Conservation (phyloP, 2,888 invertebrate species). For the Acleris cristana region DNA sequence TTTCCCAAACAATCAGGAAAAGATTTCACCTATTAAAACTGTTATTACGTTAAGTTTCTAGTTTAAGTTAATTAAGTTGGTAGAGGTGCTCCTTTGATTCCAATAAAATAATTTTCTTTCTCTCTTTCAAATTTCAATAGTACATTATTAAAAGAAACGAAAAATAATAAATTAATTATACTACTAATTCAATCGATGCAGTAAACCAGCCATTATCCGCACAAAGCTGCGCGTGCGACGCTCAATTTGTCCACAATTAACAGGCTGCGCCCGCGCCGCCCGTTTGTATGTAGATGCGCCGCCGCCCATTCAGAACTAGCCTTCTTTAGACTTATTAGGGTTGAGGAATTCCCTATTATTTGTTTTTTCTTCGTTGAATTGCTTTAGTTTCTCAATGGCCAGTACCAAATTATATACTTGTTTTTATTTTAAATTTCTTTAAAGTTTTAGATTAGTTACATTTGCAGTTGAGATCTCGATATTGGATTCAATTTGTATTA, state of each 20-base stretch:
- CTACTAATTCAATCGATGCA: neutral
- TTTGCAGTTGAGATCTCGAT: no score
- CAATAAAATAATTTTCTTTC: no score
- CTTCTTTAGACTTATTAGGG: slow-evolving; percentile 32
- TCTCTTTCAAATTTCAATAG: no score
- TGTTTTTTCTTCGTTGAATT: neutral
- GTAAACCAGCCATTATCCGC: slow-evolving; percentile 19
- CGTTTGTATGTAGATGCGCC: slow-evolving; percentile 35
- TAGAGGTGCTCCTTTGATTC: no score
- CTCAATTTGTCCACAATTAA: slow-evolving; percentile 37
- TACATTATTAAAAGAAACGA: no score
- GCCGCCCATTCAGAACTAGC: neutral
- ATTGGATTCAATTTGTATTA: no score
- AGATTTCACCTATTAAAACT: no score
- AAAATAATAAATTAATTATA: neutral
- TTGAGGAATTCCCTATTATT: slow-evolving; percentile 18
- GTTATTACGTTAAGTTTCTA: no score
- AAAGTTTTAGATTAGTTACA: neutral
- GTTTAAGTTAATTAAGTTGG: no score
- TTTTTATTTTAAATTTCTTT: no score
- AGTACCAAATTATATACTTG: neutral
- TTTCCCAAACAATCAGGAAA: no score
- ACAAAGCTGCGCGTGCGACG: slow-evolving; percentile 28
- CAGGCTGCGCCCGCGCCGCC: slow-evolving; percentile 18
- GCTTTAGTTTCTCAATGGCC: neutral